Conservation (phyloP, 1,140 invertebrate genomes). For the Cydia fagiglandana region DNA sequence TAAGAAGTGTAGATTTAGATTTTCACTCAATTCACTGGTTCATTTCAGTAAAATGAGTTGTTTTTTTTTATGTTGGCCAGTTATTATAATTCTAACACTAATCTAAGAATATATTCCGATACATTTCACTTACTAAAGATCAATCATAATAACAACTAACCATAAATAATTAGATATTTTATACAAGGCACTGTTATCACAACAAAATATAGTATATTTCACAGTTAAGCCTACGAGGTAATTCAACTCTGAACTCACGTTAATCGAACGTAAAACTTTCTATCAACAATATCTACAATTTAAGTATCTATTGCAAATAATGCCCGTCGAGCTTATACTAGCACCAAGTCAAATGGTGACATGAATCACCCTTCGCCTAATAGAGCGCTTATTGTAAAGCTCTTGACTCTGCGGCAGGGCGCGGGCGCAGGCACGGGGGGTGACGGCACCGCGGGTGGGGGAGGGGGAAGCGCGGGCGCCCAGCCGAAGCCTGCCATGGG, state of each 20-base stretch:
- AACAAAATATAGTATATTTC: slow-evolving; percentile 45
- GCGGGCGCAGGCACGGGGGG: slow-evolving; percentile 50
- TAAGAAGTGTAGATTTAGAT: neutral
- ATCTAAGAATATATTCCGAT: neutral
- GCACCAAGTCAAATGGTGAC: neutral
- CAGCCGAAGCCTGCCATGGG: slow-evolving; percentile 52
- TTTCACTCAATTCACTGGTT: neutral
- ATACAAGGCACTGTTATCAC: slow-evolving; percentile 59
- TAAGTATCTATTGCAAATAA: slow-evolving; percentile 44
- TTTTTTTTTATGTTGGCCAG: neutral
- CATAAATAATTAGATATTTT: slow-evolving; percentile 18
- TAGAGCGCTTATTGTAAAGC: slow-evolving; percentile 73
- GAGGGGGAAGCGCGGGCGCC: slow-evolving; percentile 51
- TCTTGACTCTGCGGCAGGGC: slow-evolving; percentile 65
- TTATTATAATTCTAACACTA: neutral
- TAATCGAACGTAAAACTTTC: neutral
- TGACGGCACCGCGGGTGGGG: slow-evolving; percentile 49
- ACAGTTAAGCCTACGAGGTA: slow-evolving; percentile 51
- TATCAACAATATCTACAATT: slow-evolving; percentile 34
- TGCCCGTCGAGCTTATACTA: slow-evolving; percentile 25
- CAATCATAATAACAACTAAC: neutral
- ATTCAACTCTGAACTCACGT: slow-evolving; percentile 31
- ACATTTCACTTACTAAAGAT: neutral
- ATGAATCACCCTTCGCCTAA: slow-evolving; percentile 67
- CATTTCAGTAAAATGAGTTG: neutral